Conservation (phyloP, 2,113 vertebrate species). For the Speoplatyrhinus poulsoni region DNA sequence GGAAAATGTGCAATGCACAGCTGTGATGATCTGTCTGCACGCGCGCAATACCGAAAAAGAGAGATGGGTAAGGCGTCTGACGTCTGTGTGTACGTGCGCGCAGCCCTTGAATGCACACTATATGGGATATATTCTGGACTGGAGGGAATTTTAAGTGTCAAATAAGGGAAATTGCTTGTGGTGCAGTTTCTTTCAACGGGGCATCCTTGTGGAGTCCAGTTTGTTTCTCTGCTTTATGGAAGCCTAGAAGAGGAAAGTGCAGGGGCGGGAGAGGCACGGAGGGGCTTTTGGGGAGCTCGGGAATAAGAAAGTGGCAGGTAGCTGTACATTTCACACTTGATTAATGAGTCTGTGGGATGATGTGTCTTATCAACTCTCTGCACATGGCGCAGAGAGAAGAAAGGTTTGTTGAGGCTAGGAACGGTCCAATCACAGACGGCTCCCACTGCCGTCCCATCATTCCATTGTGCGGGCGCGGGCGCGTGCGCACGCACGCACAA, state of each 20-base stretch:
- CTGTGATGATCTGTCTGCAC: too few species aligned
- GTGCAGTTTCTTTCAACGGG: constrained; percentile 38
- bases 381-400: constrained; percentile 70
- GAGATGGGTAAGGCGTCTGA: neutral
- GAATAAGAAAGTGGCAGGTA: constrained; percentile 74
- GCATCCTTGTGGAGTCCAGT: constrained; percentile 55
- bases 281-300: constrained; percentile 52
- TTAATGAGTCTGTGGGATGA: constrained; percentile 78
- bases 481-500: neutral
- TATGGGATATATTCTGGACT: too few species aligned
- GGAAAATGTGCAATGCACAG: neutral
- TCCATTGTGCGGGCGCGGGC: constrained; percentile 41
- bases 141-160: constrained; percentile 20
- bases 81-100: too few species aligned
- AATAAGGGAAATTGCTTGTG: constrained; percentile 51
- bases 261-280: constrained; percentile 39
- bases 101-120: too few species aligned
- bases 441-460: constrained; percentile 66
- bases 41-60: neutral
- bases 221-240: constrained; percentile 57
- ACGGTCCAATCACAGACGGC: constrained; percentile 66
- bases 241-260: constrained; percentile 32
- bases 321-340: constrained; percentile 76
- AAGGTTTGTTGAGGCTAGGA: constrained; percentile 63
- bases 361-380: constrained; percentile 74